Percentiles rank a stretch among this genome's conserved stretches.
phyloP scores from a whole-genome alignment of 1,140 invertebrate species.

The Danaus melanippus region DNA sequence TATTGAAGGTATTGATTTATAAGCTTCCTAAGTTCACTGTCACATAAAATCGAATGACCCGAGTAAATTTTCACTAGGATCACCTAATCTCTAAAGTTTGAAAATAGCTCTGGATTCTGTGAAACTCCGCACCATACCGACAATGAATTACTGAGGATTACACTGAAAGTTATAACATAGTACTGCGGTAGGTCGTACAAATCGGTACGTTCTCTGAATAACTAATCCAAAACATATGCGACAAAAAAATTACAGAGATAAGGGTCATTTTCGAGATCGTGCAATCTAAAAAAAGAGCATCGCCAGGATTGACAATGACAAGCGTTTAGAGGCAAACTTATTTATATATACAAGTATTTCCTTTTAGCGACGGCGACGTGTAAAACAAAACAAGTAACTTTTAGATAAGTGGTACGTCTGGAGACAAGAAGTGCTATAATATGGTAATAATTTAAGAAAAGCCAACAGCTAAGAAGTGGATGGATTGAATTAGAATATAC shows the following conservation, averaged over 20 bases:
- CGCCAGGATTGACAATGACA: slow-evolving; percentile 63
- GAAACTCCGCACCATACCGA: slow-evolving; percentile 42
- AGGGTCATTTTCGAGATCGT: slow-evolving; percentile 60
- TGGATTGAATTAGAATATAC: slow-evolving; percentile 53
- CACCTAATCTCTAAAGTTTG: slow-evolving; percentile 12
- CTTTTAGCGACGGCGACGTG: slow-evolving; percentile 55
- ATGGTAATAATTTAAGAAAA: slow-evolving; percentile 55
- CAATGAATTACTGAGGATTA: slow-evolving; percentile 58
- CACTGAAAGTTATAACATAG: slow-evolving; percentile 46
- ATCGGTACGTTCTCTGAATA: slow-evolving; percentile 55
- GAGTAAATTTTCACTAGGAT: slow-evolving; percentile 11
- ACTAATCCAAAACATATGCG: slow-evolving; percentile 67
- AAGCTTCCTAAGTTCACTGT: slow-evolving; percentile 2
- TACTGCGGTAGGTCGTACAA: slow-evolving; percentile 61
- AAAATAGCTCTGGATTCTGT: slow-evolving; percentile 32
- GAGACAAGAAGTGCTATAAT: slow-evolving; percentile 40
- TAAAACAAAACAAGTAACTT: slow-evolving; percentile 59
- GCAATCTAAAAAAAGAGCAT: slow-evolving; percentile 58
- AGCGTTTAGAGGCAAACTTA: slow-evolving; percentile 58
- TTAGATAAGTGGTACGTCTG: slow-evolving; percentile 57
- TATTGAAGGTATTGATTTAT: no score
- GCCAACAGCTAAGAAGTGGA: slow-evolving; percentile 37
- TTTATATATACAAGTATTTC: slow-evolving; percentile 69
- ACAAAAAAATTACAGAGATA: slow-evolving; percentile 62
- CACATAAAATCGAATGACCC: slow-evolving; percentile 1